Evolutionary conservation across 1,140 invertebrate species (phyloP).

Genomic region (Meteorus sp.): DNA sequence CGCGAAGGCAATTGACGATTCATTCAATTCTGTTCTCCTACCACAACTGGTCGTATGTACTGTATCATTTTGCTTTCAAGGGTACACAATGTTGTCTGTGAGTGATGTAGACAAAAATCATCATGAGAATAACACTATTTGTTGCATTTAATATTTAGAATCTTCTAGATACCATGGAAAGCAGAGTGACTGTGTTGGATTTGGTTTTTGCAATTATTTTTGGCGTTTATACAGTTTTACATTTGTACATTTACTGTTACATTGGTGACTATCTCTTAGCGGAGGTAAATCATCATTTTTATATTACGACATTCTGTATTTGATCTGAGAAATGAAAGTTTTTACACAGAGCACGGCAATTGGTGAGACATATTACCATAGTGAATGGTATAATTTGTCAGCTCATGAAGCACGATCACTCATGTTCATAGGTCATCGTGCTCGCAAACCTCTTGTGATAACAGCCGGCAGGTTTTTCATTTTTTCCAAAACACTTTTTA

Average conservation of each 20-base stretch:
- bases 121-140: no score
- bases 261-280: slow-evolving; percentile 23
- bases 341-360: slow-evolving; percentile 36
- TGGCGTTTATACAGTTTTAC: slow-evolving; percentile 22
- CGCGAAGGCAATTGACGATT: slow-evolving; percentile 23
- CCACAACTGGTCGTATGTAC: slow-evolving; percentile 20
- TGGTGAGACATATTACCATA: slow-evolving; percentile 36
- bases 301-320: slow-evolving; percentile 17
- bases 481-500: slow-evolving; percentile 35
- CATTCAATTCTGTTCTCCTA: slow-evolving; percentile 31
- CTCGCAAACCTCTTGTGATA: slow-evolving; percentile 35
- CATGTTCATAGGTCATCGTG: slow-evolving; percentile 38
- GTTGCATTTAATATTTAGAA: background rate
- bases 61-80: slow-evolving; percentile 25
- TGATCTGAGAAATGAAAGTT: background rate
- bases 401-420: slow-evolving; percentile 29
- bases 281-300: slow-evolving; percentile 25
- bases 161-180: background rate
- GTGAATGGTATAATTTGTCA: slow-evolving; percentile 40
- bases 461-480: slow-evolving; percentile 42
- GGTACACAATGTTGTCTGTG: slow-evolving; percentile 18
- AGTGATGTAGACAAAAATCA: no score
- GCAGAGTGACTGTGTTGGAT: slow-evolving; percentile 7
- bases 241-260: slow-evolving; percentile 27
- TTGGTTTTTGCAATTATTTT: slow-evolving; percentile 20